phyloP scores from a whole-genome alignment of 2,888 invertebrate genomes.

The Dryomyza anilis region DNA sequence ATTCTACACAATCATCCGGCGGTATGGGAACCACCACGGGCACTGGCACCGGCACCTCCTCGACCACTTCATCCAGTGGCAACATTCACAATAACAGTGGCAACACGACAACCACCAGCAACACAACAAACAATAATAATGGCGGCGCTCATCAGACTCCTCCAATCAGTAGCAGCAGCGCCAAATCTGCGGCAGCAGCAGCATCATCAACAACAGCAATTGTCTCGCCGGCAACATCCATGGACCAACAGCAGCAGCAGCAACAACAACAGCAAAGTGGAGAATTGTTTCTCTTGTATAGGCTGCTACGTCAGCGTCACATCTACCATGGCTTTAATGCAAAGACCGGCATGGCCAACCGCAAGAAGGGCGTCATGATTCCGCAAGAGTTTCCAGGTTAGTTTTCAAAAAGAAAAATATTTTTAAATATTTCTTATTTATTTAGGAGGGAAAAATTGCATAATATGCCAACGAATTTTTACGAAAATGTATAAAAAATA shows the following conservation, averaged over 20 bases:
- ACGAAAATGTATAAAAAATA: too few species aligned
- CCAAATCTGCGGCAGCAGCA: constrained; percentile 28
- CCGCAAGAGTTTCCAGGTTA: constrained; percentile 62
- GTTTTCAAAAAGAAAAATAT: too few species aligned
- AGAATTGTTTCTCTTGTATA: constrained; percentile 58
- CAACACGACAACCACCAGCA: constrained; percentile 27
- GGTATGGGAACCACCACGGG: constrained; percentile 33
- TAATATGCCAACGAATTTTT: too few species aligned
- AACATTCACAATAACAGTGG: constrained; percentile 29
- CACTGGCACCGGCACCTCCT: constrained; percentile 29
- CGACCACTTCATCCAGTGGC: constrained; percentile 35
- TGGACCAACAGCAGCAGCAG: neutral
- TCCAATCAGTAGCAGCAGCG: constrained; percentile 1
- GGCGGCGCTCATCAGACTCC: neutral
- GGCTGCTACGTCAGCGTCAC: constrained; percentile 56
- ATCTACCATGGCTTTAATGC: constrained; percentile 60
- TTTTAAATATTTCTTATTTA: too few species aligned
- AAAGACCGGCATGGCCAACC: constrained; percentile 54
- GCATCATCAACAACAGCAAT: constrained; percentile 30
- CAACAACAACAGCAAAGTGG: constrained; percentile 37
- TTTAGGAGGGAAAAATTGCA: too few species aligned
- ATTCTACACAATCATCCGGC: constrained; percentile 41
- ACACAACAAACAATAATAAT: constrained; percentile 29
- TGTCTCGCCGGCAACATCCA: constrained; percentile 23
- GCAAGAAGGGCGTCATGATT: constrained; percentile 60